Base-by-base conservation (phyloP, 2,888 invertebrate genomes). In the Drosophila emarginata region DNA sequence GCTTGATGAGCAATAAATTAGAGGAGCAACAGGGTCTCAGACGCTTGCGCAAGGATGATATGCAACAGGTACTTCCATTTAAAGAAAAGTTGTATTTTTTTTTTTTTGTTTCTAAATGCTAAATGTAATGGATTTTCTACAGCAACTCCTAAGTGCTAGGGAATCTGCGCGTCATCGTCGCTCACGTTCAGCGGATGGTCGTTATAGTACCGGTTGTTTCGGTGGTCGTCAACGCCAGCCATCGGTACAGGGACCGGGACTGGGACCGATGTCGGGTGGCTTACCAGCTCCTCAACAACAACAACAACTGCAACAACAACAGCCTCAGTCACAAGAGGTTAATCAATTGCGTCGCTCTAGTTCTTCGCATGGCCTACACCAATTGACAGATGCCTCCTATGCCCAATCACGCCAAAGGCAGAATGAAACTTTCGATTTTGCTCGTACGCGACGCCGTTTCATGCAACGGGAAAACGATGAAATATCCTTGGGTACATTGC, bases 151-250 rank as follows among this genome's bases (percentile, higher is more conserved):
- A 21, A 78, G 74, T 50, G 77, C 89, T 4, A 77, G 80, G 6
- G 90, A 90, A 6, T 87, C 90, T 0, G 59, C 88, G 2, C 89
- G 89, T 37, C 90, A 90, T 52, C 88, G 89, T 14, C 90, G 91
- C 32, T 89, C 91, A 0, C 89, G 73, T 2, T 90, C 90, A 2
- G 90, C 90, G 1, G 90, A 91, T 36, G 90, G 89, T 11, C 90
- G 90, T 40, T 91, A 90, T 53, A 87, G 89, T 56, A 88, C 85
- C 12, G 89, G 86, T 4, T 86, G 78, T 64, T 87, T 87, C 37
- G 77, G 79, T 39, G 76, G 79, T 0, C 81, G 83, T 18, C 81
- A 76, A 50, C 69, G 80, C 21, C 63, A 58, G n/a, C 61, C 59
- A 4, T 61, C 69, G 2, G 5, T 63, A 18, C 68, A 61, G 45